Evolutionary conservation across 2,888 invertebrate species (phyloP), one percentile per base, ranked within the genome.

Genomic region (Plebejus anna): DNA sequence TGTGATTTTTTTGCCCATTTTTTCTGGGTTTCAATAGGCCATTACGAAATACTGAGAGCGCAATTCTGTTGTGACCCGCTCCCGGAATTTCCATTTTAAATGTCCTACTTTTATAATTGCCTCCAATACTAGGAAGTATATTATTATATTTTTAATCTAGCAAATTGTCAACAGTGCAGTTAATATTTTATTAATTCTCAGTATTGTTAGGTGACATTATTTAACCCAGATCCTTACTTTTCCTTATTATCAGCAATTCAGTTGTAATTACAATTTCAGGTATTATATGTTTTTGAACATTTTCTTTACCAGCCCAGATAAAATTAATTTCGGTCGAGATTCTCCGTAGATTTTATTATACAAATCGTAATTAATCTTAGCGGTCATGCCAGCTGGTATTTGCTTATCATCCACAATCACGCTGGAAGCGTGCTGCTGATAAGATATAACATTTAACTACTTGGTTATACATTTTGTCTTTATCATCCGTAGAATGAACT

Each of bases 381-480:
- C 32, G 66, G 4, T 36, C 66, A 11, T 4, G 66, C 1, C 28
- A 28, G 28, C 32, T 66, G 66, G 13, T 32, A 66, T 36, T 32
- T 32, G 32, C 32, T 36, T 32, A 66, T 66, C 66, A 1, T 4
- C 11, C 2, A 66, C 66, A 66, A 66, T 66, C 66, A 66, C 32
- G 66, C 66, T 66, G 36, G 66, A 66, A 32, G 66, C 66, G 66
- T 66, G 66, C 66, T 66, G 16, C 16, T 66, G 66, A 66, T 66
- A 66, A 66, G 32, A 61, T 28, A 22, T 61, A 61, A 32, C 66
- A 66, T 66, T 66, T 13, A 66, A 36, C 66, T 16, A 2, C 66
- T 66, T 32, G 16, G 16, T 32, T 32, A 32, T 13, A 16, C 1
- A 32, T 32, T 66, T 22, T 66, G 32, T 5, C 66, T 66, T 5